These are phyloP conservation scores for Leucophora obtusa DNA, from an alignment of 2,888 invertebrate genomes.

Conservation along the genomic window DNA sequence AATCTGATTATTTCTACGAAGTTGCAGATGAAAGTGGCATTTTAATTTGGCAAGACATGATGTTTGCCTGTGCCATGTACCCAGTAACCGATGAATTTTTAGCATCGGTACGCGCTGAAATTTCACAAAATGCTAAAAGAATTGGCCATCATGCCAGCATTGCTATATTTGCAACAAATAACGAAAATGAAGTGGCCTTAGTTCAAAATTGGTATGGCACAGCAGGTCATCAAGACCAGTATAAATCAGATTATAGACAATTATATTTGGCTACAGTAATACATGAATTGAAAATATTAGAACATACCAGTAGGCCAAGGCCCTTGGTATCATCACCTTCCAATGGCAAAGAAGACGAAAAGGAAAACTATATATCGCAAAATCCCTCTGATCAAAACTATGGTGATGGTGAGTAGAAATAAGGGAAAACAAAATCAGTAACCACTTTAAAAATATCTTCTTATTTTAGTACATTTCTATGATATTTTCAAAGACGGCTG, in stretches of 20 bases:
- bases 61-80: slow-evolving; percentile 98
- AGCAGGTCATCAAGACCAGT: slow-evolving; percentile 79
- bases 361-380: slow-evolving; percentile 87
- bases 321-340: slow-evolving; percentile 92
- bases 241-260: slow-evolving; percentile 87
- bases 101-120: slow-evolving; percentile 85
- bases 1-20: slow-evolving; percentile 92
- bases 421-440: not conserved
- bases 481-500: slow-evolving; percentile 90
- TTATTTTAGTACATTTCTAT: slow-evolving; percentile 88
- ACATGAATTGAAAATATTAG: slow-evolving; percentile 80
- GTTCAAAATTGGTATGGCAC: slow-evolving; percentile 88
- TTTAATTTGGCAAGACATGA: slow-evolving; percentile 98
- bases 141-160: slow-evolving; percentile 93
- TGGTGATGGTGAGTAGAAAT: slow-evolving; percentile 87
- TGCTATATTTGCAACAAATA: slow-evolving; percentile 95
- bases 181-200: slow-evolving; percentile 96
- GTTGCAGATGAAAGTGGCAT: slow-evolving; percentile 93
- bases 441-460: not conserved
- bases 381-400: slow-evolving; percentile 89
- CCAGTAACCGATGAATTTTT: slow-evolving; percentile 87
- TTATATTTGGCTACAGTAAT: slow-evolving; percentile 90
- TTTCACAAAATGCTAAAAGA: slow-evolving; percentile 88
- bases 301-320: slow-evolving; percentile 74
- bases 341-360: slow-evolving; percentile 84